Evolutionary conservation across 2,113 vertebrate genomes (phyloP), one percentile per base, ranked within the genome.

Genomic region (Podarcis raffonei): DNA sequence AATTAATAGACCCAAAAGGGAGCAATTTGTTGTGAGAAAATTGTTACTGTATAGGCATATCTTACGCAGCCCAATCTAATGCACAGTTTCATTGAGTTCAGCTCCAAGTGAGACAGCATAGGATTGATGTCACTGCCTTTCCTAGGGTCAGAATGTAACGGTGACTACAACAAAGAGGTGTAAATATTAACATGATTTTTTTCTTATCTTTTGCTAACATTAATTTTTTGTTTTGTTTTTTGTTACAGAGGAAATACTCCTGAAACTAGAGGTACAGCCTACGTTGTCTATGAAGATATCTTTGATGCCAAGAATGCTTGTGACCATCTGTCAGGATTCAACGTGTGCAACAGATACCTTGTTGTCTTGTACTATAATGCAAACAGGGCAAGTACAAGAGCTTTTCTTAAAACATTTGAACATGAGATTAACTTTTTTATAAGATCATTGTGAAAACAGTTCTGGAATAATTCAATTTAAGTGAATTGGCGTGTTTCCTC

Each of bases 231-330:
- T 48, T 48, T 48, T 48, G 9, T 82, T 7, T 85, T 76, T 0
- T 53, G 37, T 42, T 92, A 82, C 95, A 99, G 99, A n/a, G 99
- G 99, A 2, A 99, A 99, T 92, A 99, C 99, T 69, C 99, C 99
- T 2, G 99, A 99, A 95, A 96, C 98, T 0, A 98, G 99, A 96
- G 99, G 99, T 94, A 99, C 99, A 3, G 98, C 99, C 7, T 99
- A 99, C 1, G 99, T 99, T 18, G 98, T 99, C 12, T 99, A 99
- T 27, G 99, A 99, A 97, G 99, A 99, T 94, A 99, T 99, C 93
- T 99, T 99, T 65, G 99, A 99, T 89, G 99, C 99, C 94, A 99
- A 99, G 95, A 99, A 99, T 0, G 99, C 99, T 16, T 99, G 99
- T 53, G 99, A 99, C 94, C 99, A 99, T 91, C 95, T 99, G n/a